Base-by-base conservation (phyloP, 1,140 invertebrate genomes). In the Hyles euphorbiae region DNA sequence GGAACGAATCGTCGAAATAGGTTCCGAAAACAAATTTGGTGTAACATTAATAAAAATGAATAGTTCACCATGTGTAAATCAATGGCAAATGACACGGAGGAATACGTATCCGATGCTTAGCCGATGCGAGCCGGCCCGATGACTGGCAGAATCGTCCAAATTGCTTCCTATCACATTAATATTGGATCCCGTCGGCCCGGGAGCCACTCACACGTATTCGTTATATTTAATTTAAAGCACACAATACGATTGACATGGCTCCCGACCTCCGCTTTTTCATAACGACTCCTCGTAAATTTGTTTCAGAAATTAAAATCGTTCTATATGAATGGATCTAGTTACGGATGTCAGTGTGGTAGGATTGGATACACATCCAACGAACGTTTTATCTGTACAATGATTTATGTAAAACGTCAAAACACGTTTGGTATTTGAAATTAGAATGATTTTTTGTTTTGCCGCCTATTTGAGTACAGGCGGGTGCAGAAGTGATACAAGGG, bases 141-240 rank as follows among this genome's bases (percentile, higher is more conserved):
- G 83, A 86, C 81, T 84, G 74, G 83, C 83, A 82, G 62, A 72
- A 74, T 78, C 62, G 59, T 59, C 68, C 56, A 82, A 80, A 85
- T 85, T 85, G 70, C 76, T 77, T 83, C 76, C 75, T 73, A 81
- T 78, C 76, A 70, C 74, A 81, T 79, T 81, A 80, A 82, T 83
- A 82, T 81, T 67, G 65, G 68, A 76, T 71, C 63, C 70, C 64
- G 67, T 58, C 53, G 68, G 66, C 61, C 63, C 64, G 58, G 68
- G 72, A 77, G 72, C 54, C 69, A 78, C 75, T 74, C 63, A 60
- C 53, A 61, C 65, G 59, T 70, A 70, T 68, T 69, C 68, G 60
- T 68, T 71, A 74, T 82, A 80, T 85, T 83, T 88, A 86, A 85
- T 85, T 83, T 81, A 78, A 82, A 75, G 60, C 70, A 81, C 76